Evolutionary conservation across 35 echinoderm and acorn worm species (phyloP), one percentile per base, ranked within the genome.

Genomic region (Amphiura filiformis): DNA sequence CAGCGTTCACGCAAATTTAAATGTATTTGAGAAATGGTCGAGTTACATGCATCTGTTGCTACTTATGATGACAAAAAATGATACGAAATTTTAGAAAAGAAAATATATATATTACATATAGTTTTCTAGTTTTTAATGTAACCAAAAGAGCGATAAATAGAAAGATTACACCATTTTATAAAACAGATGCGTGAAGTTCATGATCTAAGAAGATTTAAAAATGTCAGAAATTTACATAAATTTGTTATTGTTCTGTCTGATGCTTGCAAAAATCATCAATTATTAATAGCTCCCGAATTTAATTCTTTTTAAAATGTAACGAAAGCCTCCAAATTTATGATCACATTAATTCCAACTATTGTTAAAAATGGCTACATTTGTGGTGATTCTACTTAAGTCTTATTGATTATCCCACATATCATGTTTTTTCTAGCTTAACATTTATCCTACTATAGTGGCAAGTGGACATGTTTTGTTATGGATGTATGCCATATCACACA

Each of bases 381-480:
- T 70, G 28, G 61, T 70, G 61, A 70, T 70, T 70, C 7, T 70
- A 70, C 28, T 30, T 70, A 70, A 70, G 61, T 26, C 61, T 70
- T 70, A 70, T 70, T 70, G 61, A 70, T 70, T 70, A 23, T 23
- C 26, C 28, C 4, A 70, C 61, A 70, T 70, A 70, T 70, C 61
- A 70, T 70, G 61, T 70, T 70, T 30, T 70, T n/a, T 70, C 7
- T 30, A 15, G 61, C 61, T 70, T 70, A 11, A 70, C n/a, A 70
- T 5, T 13, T 70, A 70, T 70, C 61, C 15, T 4, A 15, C 1
- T 70, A 26, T 30, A 52, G 61, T 26, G 61, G 5, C 61, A n/a
- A 70, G 61, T 70, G 61, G 61, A 13, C 61, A 70, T 70, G 61
- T 70, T 70, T 70, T 70, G 61, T 70, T 70, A 70, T 70, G 15